phyloP scores from a whole-genome alignment of 1,140 invertebrate species.

The Macrostomum lignano region DNA sequence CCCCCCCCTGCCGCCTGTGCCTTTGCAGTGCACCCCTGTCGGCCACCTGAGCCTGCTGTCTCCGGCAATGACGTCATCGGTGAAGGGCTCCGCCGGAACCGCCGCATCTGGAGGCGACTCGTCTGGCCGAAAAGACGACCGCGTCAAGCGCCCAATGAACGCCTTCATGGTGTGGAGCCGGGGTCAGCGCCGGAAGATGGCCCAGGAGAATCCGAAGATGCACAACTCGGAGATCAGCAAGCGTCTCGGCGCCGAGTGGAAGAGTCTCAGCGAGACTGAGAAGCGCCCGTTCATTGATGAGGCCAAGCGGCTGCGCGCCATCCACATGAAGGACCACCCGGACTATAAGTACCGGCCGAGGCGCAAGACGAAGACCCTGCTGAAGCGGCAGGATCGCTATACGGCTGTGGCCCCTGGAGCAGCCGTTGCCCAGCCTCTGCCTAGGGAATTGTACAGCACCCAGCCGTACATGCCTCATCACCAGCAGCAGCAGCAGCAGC shows the following conservation, averaged over 20 bases:
- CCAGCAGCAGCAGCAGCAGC: too few relatives aligned
- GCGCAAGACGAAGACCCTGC: constrained; percentile 46
- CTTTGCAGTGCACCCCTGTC: too few relatives aligned
- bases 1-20: too few relatives aligned
- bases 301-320: constrained; percentile 72
- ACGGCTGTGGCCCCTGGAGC: too few relatives aligned
- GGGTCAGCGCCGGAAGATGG: constrained; percentile 39
- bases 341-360: constrained; percentile 74
- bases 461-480: too few relatives aligned
- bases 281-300: constrained; percentile 94
- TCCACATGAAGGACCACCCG: constrained; percentile 98
- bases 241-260: constrained; percentile 73
- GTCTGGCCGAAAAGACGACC: background rate
- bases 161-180: constrained; percentile 36
- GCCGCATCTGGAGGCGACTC: too few relatives aligned
- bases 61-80: too few relatives aligned
- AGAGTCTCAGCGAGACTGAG: constrained; percentile 61
- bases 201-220: constrained; percentile 82
- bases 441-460: too few relatives aligned
- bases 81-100: too few relatives aligned
- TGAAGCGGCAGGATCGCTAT: too few relatives aligned
- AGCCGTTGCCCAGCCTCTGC: too few relatives aligned
- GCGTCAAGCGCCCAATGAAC: constrained; percentile 91
- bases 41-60: too few relatives aligned
- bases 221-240: constrained; percentile 87